Conservation (phyloP, 2,113 vertebrate genomes). For the Arenaria interpres region DNA sequence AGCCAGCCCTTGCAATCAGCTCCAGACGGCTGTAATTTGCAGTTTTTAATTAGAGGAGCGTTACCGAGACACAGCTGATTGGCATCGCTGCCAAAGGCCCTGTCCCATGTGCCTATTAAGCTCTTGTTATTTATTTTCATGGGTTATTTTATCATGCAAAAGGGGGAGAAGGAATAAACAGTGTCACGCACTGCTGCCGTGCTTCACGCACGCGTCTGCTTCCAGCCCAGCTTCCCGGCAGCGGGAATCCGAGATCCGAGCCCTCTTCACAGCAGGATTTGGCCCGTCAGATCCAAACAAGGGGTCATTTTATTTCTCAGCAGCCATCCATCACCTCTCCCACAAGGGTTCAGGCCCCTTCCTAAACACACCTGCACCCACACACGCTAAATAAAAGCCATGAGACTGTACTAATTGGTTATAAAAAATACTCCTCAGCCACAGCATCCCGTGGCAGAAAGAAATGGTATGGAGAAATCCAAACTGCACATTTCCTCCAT, state of each 20-base stretch:
- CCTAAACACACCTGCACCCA: neutral
- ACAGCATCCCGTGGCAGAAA: neutral
- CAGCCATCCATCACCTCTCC: neutral
- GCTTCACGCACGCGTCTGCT: neutral
- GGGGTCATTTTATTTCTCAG: neutral
- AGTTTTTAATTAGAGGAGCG: neutral
- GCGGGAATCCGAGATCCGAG: neutral
- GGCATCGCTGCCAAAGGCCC: neutral
- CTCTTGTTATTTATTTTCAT: neutral
- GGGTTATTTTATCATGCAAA: neutral
- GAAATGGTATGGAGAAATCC: neutral
- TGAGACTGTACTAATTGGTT: rapidly evolving
- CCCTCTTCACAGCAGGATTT: neutral
- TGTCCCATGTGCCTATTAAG: neutral
- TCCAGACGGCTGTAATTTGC: neutral
- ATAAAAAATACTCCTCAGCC: neutral
- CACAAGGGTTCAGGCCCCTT: neutral
- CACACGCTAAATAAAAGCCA: neutral
- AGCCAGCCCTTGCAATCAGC: neutral
- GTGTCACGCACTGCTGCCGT: neutral
- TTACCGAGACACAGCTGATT: neutral
- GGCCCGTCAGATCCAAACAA: rapidly evolving
- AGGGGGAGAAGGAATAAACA: neutral
- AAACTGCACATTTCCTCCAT: neutral
- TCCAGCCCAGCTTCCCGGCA: neutral